phyloP scores from a whole-genome alignment of 1,140 invertebrate genomes.

The Drosophila repletoides region DNA sequence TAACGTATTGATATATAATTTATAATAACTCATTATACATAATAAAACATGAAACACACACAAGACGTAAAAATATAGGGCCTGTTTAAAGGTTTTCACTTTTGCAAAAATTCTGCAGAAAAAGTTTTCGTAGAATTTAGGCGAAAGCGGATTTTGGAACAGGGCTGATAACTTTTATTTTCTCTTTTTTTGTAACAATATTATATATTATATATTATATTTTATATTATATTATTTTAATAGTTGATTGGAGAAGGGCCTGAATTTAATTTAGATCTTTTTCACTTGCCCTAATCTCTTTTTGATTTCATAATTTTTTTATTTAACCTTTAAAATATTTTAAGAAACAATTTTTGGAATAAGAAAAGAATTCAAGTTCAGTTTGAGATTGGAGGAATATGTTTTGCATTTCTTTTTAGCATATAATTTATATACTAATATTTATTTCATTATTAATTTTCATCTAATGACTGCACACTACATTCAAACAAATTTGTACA shows the following conservation, averaged over 20 bases:
- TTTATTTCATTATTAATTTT: conserved; percentile 70
- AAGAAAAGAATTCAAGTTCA: conserved; percentile 17
- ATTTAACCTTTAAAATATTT: conserved; percentile 20
- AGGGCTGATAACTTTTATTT: too few species aligned
- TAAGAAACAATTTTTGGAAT: conserved; percentile 14
- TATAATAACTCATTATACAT: conserved; percentile 25
- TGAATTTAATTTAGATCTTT: too few species aligned
- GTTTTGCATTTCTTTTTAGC: conserved; percentile 69
- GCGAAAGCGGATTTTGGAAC: too few species aligned
- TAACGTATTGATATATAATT: conserved; percentile 51
- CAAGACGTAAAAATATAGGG: too few species aligned
- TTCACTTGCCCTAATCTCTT: not conserved
- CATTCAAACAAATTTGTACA: conserved; percentile 4
- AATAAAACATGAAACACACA: too few species aligned
- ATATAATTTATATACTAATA: conserved; percentile 60
- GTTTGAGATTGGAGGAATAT: conserved; percentile 50
- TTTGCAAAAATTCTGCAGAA: too few species aligned
- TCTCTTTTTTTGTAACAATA: too few species aligned
- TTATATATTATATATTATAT: too few species aligned
- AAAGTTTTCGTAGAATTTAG: too few species aligned
- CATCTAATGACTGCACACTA: conserved; percentile 48
- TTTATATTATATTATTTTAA: too few species aligned
- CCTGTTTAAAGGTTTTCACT: too few species aligned
- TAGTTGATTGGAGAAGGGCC: too few species aligned
- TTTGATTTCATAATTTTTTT: conserved; percentile 1